A percentile compares a stretch with the other conserved stretches of the same genome.
Conservation (phyloP, 2,797 vertebrate species). For the Sus cebifrons region DNA sequence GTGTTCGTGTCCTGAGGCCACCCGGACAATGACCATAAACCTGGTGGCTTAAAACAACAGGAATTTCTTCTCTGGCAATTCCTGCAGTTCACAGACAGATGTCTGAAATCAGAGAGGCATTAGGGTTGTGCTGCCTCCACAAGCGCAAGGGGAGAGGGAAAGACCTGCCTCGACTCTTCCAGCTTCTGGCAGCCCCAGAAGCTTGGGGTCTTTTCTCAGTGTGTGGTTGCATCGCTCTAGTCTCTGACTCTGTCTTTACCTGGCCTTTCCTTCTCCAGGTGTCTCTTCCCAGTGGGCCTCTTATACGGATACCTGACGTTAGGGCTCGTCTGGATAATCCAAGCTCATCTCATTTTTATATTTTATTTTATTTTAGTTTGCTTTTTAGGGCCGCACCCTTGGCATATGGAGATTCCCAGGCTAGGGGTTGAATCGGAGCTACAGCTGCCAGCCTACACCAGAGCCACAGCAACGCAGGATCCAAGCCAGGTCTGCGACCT, state of each 20-base stretch:
- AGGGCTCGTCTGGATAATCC: background rate
- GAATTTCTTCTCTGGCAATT: background rate
- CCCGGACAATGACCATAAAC: background rate
- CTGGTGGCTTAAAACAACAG: background rate
- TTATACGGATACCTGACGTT: background rate
- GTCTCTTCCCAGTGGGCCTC: background rate
- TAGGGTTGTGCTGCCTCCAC: rapidly evolving
- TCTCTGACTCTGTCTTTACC: background rate
- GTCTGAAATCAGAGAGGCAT: background rate
- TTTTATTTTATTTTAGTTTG: too few species aligned
- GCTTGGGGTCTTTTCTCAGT: background rate
- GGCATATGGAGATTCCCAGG: too few species aligned
- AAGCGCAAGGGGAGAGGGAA: background rate
- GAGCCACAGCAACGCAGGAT: too few species aligned
- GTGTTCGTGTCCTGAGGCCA: background rate
- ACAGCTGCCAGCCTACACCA: too few species aligned
- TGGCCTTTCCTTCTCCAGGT: background rate
- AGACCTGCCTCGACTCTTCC: background rate
- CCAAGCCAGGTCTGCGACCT: too few species aligned
- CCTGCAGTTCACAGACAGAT: background rate
- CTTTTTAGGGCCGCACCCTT: too few species aligned
- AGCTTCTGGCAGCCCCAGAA: background rate
- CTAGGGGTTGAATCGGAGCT: too few species aligned
- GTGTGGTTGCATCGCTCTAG: rapidly evolving
- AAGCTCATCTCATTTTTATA: background rate